These are phyloP conservation scores for Anabas testudineus DNA, from an alignment of 2,797 vertebrate genomes.

Conservation along the genomic window DNA sequence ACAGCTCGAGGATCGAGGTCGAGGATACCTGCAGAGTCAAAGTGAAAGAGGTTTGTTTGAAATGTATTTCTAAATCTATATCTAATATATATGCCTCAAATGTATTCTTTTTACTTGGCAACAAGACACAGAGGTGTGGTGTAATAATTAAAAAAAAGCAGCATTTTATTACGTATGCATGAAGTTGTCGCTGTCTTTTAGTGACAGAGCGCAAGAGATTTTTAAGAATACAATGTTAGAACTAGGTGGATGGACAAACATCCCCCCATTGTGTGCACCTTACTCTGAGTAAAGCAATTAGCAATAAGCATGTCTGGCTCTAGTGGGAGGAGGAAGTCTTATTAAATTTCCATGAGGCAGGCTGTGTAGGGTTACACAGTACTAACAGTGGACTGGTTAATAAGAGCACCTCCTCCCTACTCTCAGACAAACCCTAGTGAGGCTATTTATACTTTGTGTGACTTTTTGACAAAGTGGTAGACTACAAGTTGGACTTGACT, in stretches of 20 bases:
- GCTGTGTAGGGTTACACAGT: neutral
- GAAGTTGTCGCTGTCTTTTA: too few species aligned
- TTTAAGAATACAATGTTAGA: too few species aligned
- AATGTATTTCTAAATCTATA: too few species aligned
- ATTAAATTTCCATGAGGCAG: slow-evolving; percentile 14
- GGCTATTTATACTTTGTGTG: neutral
- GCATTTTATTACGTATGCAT: too few species aligned
- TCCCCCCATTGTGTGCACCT: neutral
- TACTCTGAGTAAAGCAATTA: neutral
- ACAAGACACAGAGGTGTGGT: too few species aligned
- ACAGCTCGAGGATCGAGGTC: too few species aligned
- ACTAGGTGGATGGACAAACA: neutral
- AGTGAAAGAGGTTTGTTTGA: too few species aligned
- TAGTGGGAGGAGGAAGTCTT: neutral
- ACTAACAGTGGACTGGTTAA: neutral
- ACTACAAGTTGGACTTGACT: neutral
- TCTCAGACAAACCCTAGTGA: neutral
- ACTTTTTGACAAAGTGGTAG: neutral
- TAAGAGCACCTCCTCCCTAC: neutral
- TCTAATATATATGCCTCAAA: too few species aligned
- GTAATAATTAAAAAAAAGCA: too few species aligned
- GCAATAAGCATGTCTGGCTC: neutral
- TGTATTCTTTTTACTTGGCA: too few species aligned
- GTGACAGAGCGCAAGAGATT: too few species aligned
- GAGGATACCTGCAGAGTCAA: too few species aligned